Conservation (phyloP, 2,113 vertebrate species). For the Argyrosomus japonicus region DNA sequence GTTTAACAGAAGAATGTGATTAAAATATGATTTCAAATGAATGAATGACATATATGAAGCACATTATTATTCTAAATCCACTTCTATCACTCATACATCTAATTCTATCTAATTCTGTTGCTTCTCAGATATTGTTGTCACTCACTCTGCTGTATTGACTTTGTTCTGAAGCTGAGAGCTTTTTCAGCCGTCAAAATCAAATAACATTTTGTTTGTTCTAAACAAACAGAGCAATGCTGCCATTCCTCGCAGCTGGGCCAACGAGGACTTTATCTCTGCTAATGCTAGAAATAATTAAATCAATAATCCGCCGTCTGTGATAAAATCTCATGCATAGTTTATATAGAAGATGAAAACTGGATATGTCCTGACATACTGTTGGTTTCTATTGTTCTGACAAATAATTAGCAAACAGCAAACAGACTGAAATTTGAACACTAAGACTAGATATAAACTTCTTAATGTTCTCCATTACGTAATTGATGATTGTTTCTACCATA, state of each 20-base stretch:
- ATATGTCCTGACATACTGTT: slow-evolving; percentile 22
- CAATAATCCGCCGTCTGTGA: slow-evolving; percentile 63
- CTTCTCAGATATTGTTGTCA: background rate
- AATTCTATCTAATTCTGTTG: background rate
- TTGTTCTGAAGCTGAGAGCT: background rate
- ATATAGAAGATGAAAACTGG: slow-evolving; percentile 36
- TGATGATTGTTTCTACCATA: no score
- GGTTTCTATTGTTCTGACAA: slow-evolving; percentile 41
- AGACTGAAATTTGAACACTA: slow-evolving; percentile 13
- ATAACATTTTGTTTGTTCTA: slow-evolving; percentile 36
- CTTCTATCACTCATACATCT: background rate
- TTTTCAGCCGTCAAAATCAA: slow-evolving; percentile 15
- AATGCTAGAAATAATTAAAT: slow-evolving; percentile 64
- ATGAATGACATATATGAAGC: background rate
- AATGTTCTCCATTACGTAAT: slow-evolving; percentile 7
- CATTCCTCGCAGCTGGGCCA: slow-evolving; percentile 7
- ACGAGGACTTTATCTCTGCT: slow-evolving; percentile 44
- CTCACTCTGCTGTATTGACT: slow-evolving; percentile 17
- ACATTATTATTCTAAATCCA: background rate
- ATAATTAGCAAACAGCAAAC: slow-evolving; percentile 58
- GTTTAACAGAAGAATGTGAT: no score
- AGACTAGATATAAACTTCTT: background rate
- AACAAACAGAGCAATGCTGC: slow-evolving; percentile 34
- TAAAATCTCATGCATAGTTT: slow-evolving; percentile 47
- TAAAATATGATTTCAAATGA: background rate